A percentile compares a stretch with the other conserved stretches of the same genome.
Evolutionary conservation across 2,888 invertebrate genomes (phyloP).

Genomic region (Macroteleia sp.): DNA sequence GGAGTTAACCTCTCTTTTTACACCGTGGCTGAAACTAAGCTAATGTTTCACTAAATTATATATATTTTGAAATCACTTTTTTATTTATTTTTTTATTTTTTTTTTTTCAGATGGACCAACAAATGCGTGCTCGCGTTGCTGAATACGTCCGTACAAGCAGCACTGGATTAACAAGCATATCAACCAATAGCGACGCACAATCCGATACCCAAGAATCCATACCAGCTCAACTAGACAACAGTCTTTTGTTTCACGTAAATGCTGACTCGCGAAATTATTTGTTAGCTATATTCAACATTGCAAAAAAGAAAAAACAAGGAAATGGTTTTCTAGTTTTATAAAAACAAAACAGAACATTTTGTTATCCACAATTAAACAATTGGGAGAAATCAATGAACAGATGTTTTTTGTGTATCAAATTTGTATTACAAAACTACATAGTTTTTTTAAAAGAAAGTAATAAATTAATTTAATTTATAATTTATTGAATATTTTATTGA

Average conservation of each 20-base stretch:
- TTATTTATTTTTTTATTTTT: no score
- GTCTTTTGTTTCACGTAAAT: conserved; percentile 77
- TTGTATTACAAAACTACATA: conserved; percentile 19
- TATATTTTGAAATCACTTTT: no score
- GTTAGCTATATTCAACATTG: conserved; percentile 85
- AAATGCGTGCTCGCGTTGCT: conserved; percentile 85
- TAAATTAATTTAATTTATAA: no score
- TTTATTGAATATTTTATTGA: no score
- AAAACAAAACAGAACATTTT: conserved; percentile 37
- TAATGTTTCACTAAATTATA: no score
- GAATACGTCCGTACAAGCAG: conserved; percentile 85
- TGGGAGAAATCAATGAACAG: no score
- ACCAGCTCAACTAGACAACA: conserved; percentile 74
- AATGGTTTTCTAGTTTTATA: conserved; percentile 85
- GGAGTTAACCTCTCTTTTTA: no score
- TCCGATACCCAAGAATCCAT: conserved; percentile 74
- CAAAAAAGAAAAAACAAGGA: conserved; percentile 85
- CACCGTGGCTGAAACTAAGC: no score
- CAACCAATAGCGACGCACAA: conserved; percentile 77
- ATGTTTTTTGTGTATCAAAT: conserved; percentile 4
- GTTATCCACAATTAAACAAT: no score
- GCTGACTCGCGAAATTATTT: conserved; percentile 85
- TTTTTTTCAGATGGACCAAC: conserved; percentile 86
- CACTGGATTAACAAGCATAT: conserved; percentile 78
- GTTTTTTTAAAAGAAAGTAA: no score